Base-by-base conservation (phyloP, 2,888 invertebrate genomes). In the Thecophora atra region DNA sequence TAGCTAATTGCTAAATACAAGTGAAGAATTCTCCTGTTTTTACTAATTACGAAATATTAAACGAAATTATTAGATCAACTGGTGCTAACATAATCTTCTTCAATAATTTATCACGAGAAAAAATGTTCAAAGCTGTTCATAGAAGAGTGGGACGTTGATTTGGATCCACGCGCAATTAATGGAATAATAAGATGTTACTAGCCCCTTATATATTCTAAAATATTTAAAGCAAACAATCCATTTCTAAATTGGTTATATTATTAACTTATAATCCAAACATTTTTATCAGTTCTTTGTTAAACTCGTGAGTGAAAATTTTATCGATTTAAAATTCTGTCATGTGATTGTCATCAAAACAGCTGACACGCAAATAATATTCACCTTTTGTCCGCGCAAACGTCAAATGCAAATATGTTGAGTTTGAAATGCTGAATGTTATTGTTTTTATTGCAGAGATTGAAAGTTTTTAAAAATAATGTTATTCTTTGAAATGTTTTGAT, bases 271-370 rank as follows among this genome's bases (percentile, higher is more conserved):
- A 44, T 70, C 67, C 11, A 7, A 47, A 19, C 4, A 58, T 11
- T 76, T 73, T 72, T 71, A 7, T 13, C 54, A 24, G n/a, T 56
- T 62, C 71, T 74, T 28, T n/a, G 52, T 47, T 72, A 76, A 83
- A 79, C 82, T 78, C 85, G 83, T 86, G 85, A 83, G 84, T 80
- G 76, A 58, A 79, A 81, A 81, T 83, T 81, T 78, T 84, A 85
- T 85, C 81, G 85, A 84, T 82, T 80, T 79, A 80, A 37, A 42
- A 82, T 80, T 77, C 82, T 83, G 85, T 86, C 86, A 86, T 86
- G 86, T 86, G 86, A 86, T 85, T 85, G 84, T 83, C 84, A 84
- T 76, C 79, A n/a, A 79, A 86, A 86, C 86, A 86, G 86, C 86
- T 86, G 86, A 85, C 86, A 76, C 68, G 37, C 37, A 37, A 37